phyloP scores from a whole-genome alignment of 2,113 vertebrate species.

The Onychorhynchus coronatus region DNA sequence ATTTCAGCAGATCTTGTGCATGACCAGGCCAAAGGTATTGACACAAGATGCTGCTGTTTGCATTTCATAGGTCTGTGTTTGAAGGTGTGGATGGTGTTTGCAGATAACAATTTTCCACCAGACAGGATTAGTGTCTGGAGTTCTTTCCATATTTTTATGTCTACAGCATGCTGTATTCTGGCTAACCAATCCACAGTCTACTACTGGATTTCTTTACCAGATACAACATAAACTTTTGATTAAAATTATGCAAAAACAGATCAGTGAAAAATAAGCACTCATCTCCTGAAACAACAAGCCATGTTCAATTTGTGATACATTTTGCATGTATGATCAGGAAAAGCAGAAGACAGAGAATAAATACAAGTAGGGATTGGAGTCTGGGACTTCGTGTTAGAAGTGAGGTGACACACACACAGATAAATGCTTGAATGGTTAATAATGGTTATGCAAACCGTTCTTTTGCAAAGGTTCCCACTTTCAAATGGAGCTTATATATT shows the following conservation, averaged over 20 bases:
- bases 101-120: conserved; percentile 53
- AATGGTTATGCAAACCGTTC: not conserved
- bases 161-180: not conserved
- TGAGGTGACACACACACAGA: not conserved
- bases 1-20: not conserved
- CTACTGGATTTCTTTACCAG: conserved; percentile 50
- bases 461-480: not conserved
- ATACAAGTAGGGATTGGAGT: not conserved
- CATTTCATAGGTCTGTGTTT: conserved; percentile 7
- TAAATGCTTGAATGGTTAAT: not conserved
- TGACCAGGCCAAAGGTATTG: not conserved
- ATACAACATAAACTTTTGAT: not conserved
- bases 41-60: conserved; percentile 33
- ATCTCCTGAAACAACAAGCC: not conserved
- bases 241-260: not conserved
- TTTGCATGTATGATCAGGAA: not conserved
- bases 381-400: not conserved
- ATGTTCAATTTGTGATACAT: not conserved
- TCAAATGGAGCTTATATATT: not conserved
- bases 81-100: conserved; percentile 29
- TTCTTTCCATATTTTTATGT: conserved; percentile 38
- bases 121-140: conserved; percentile 15
- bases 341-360: not conserved
- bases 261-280: not conserved
- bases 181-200: not conserved